Percentiles rank a stretch among this genome's conserved stretches.
Conservation (phyloP, 2,797 vertebrate species). For the Acanthurus leucopareius region DNA sequence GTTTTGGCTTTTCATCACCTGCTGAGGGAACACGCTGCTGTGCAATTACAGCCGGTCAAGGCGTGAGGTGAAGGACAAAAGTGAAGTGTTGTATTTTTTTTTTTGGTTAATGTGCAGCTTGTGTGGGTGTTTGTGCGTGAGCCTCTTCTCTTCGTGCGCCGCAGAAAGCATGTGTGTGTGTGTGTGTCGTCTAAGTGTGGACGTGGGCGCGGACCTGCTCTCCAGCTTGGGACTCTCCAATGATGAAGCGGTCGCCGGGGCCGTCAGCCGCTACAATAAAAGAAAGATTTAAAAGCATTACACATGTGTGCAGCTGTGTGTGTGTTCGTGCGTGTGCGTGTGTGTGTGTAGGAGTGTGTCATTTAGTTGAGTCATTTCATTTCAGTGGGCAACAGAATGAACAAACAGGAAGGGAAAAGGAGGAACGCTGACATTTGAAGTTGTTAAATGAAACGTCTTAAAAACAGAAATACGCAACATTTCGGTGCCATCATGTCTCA, state of each 20-base stretch:
- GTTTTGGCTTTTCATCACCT: constrained; percentile 57
- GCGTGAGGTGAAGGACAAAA: constrained; percentile 41
- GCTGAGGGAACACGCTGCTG: constrained; percentile 44
- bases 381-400: constrained; percentile 42
- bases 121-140: constrained; percentile 26
- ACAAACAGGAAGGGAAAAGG: constrained; percentile 29
- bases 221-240: constrained; percentile 98
- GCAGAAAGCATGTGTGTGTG: constrained; percentile 9
- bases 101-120: constrained; percentile 13
- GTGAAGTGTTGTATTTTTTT: constrained; percentile 43
- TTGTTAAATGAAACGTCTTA: constrained; percentile 25
- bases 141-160: constrained; percentile 6
- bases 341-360: constrained; percentile 32
- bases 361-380: constrained; percentile 58
- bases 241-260: constrained; percentile 98
- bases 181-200: constrained; percentile 27
- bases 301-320: constrained; percentile 34
- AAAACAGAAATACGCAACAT: constrained; percentile 7
- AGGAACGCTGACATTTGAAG: constrained; percentile 16
- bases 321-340: neutral
- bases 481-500: neutral
- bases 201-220: constrained; percentile 89
- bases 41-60: constrained; percentile 51
- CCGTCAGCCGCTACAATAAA: constrained; percentile 94
- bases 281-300: constrained; percentile 54